These are phyloP conservation scores for Epirrita christyi DNA, from an alignment of 2,888 invertebrate genomes.

Conservation along the genomic window DNA sequence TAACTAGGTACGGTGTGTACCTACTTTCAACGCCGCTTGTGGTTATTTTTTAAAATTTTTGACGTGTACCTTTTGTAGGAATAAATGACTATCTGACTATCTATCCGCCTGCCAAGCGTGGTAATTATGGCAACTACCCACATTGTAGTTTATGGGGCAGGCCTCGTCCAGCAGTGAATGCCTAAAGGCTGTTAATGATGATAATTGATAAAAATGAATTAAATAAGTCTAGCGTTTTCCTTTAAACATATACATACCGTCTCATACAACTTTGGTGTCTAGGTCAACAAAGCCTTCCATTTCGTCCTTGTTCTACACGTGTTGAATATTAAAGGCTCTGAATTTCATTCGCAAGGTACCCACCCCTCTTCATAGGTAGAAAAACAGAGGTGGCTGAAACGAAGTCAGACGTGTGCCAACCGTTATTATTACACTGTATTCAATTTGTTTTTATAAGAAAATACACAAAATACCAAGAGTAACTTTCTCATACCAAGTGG, in stretches of 20 bases:
- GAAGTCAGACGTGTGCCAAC: constrained; percentile 1
- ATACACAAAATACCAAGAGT: not conserved
- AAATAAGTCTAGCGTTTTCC: too few species aligned
- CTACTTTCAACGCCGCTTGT: too few species aligned
- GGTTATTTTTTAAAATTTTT: too few species aligned
- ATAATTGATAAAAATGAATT: too few species aligned
- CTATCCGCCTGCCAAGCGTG: too few species aligned
- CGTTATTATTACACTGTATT: constrained; percentile 2
- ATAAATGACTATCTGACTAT: too few species aligned
- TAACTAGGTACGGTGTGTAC: too few species aligned
- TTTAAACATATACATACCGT: not conserved
- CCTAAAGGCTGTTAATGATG: too few species aligned
- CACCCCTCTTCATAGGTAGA: not conserved
- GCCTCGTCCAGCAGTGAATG: too few species aligned
- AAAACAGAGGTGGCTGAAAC: not conserved
- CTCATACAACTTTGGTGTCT: constrained; percentile 4
- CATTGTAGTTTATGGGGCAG: too few species aligned
- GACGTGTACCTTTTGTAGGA: too few species aligned
- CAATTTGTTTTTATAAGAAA: constrained; percentile 12
- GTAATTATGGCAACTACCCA: too few species aligned
- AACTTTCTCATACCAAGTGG: not conserved
- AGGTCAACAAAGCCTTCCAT: constrained; percentile 8
- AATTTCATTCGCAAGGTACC: constrained; percentile 8
- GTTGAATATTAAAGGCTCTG: constrained; percentile 17
- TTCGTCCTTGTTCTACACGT: constrained; percentile 6